A percentile compares a stretch with the other conserved stretches of the same genome.
Conservation (phyloP, 1,140 invertebrate genomes). For the Diprion similis region DNA sequence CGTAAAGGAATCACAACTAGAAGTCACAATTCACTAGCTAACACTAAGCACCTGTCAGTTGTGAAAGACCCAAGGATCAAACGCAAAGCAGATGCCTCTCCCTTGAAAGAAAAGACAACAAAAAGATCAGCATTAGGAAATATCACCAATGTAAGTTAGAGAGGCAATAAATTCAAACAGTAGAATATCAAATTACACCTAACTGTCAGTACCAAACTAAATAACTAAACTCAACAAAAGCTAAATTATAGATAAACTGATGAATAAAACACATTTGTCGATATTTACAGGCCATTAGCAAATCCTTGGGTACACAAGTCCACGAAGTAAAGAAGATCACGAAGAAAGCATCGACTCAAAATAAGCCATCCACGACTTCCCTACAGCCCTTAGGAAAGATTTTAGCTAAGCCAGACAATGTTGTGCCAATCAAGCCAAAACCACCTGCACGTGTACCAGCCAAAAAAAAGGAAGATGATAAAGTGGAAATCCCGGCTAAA, state of each 20-base stretch:
- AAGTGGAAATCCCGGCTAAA: constrained; percentile 37
- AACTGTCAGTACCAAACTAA: neutral
- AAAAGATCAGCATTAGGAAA: constrained; percentile 80
- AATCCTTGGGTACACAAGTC: constrained; percentile 43
- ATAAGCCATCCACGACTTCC: constrained; percentile 31
- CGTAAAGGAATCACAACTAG: constrained; percentile 57
- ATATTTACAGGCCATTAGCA: constrained; percentile 50
- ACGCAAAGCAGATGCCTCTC: constrained; percentile 63
- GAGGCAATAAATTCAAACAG: neutral
- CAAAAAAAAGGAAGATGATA: constrained; percentile 46
- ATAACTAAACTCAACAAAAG: neutral
- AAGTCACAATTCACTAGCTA: constrained; percentile 47
- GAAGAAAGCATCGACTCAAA: constrained; percentile 33
- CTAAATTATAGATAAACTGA: neutral
- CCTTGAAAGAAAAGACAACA: constrained; percentile 54
- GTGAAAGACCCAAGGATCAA: constrained; percentile 54
- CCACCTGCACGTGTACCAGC: constrained; percentile 30
- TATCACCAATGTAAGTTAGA: constrained; percentile 72
- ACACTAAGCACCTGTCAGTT: constrained; percentile 35
- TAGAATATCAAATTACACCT: too few species aligned
- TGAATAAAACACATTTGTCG: constrained; percentile 16
- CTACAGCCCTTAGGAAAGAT: constrained; percentile 31
- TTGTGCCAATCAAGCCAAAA: constrained; percentile 36
- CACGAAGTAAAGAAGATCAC: constrained; percentile 44
- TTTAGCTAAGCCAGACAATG: constrained; percentile 31